These are phyloP conservation scores for Lucilia sericata DNA, from an alignment of 1,140 invertebrate species.

Conservation along the genomic window DNA sequence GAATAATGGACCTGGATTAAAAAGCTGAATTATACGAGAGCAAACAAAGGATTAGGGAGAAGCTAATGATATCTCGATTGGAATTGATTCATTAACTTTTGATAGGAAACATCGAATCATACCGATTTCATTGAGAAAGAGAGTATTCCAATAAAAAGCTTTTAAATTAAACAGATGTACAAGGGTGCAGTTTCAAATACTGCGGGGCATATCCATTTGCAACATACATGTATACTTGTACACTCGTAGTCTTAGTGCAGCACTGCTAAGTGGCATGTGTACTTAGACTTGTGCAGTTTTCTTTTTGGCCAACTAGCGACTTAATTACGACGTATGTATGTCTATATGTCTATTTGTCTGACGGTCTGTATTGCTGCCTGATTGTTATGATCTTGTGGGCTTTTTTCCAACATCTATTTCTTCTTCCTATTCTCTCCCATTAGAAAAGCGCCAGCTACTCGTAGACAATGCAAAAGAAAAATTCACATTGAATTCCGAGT, in stretches of 20 bases:
- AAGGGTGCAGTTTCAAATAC: neutral
- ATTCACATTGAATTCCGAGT: neutral
- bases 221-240: neutral
- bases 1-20: too few species aligned
- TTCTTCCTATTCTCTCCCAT: neutral
- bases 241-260: neutral
- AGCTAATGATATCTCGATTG: too few species aligned
- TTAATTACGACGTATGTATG: conserved; percentile 38
- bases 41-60: too few species aligned
- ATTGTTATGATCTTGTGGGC: neutral
- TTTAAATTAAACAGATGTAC: too few species aligned
- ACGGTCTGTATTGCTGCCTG: neutral
- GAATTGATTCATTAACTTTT: too few species aligned
- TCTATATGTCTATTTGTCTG: neutral
- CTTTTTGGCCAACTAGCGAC: conserved; percentile 28
- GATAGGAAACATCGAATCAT: too few species aligned
- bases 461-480: neutral
- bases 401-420: neutral
- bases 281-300: neutral
- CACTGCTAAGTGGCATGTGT: neutral
- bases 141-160: too few species aligned
- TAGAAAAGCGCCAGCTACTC: neutral
- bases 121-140: too few species aligned
- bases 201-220: neutral
- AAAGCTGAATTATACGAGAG: too few species aligned